Conservation (phyloP, 2,113 vertebrate genomes). For the Rhea americana region DNA sequence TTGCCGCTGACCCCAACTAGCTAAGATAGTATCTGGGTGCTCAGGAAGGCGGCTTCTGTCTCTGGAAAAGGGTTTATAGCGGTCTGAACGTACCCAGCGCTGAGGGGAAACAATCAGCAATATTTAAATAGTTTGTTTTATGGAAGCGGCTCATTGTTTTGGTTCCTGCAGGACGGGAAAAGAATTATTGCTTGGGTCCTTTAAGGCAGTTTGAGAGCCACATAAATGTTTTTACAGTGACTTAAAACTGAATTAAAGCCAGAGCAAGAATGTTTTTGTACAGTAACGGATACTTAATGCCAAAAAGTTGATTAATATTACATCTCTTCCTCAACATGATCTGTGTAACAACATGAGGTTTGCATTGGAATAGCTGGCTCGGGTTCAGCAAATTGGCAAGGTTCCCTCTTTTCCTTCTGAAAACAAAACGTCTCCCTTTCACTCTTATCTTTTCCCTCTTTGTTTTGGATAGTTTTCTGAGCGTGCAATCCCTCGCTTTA, state of each 20-base stretch:
- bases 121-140: constrained; percentile 38
- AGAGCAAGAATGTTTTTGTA: constrained; percentile 71
- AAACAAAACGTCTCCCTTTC: constrained; percentile 55
- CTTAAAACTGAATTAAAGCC: constrained; percentile 73
- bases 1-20: background rate
- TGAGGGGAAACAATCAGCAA: constrained; percentile 8
- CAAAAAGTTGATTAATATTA: constrained; percentile 65
- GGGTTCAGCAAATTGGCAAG: constrained; percentile 26
- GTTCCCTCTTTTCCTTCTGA: constrained; percentile 52
- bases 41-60: background rate
- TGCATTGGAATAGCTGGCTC: constrained; percentile 65
- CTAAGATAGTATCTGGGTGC: background rate
- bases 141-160: constrained; percentile 43
- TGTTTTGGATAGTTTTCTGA: constrained; percentile 7
- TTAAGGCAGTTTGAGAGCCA: constrained; percentile 69
- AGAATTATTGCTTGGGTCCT: constrained; percentile 60
- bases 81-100: background rate
- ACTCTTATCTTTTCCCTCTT: background rate
- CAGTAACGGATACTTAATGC: constrained; percentile 61
- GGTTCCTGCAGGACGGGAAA: constrained; percentile 34
- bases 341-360: constrained; percentile 61
- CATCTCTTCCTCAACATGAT: constrained; percentile 48
- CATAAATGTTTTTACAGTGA: constrained; percentile 73
- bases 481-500: background rate
- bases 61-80: background rate